Evolutionary conservation across 2,888 invertebrate species (phyloP).

Genomic region (Zygaena filipendulae): DNA sequence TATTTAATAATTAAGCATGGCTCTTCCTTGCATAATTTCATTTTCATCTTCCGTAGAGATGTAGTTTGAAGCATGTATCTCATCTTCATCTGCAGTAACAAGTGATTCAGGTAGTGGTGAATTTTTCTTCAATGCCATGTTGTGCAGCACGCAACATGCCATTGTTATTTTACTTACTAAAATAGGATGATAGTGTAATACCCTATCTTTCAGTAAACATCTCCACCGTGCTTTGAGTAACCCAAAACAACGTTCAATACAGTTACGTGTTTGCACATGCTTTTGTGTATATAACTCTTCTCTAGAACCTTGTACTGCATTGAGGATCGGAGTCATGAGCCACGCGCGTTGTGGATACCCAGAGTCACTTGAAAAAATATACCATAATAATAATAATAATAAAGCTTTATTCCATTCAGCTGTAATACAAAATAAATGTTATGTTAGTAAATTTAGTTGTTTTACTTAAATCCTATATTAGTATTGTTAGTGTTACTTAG

Average conservation of each 20-base stretch:
- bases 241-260: constrained; percentile 19
- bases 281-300: constrained; percentile 16
- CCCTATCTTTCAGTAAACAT: constrained; percentile 16
- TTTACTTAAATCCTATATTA: no score
- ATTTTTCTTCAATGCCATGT: constrained; percentile 16
- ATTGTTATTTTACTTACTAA: constrained; percentile 14
- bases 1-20: constrained; percentile 3
- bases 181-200: constrained; percentile 19
- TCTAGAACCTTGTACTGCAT: constrained; percentile 16
- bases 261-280: constrained; percentile 15
- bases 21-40: constrained; percentile 5
- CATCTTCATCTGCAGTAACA: not conserved
- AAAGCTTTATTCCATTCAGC: no score
- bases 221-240: constrained; percentile 18
- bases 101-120: constrained; percentile 11
- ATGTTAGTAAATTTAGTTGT: no score
- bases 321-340: constrained; percentile 18
- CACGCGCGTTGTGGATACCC: constrained; percentile 18
- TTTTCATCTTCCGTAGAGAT: not conserved
- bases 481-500: no score
- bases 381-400: no score
- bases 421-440: no score
- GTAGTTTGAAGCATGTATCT: not conserved
- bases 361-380: constrained; percentile 16
- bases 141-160: constrained; percentile 20